Evolutionary conservation across 1,140 invertebrate genomes (phyloP), one percentile per base, ranked within the genome.

Genomic region (Brachionus paranguensis): DNA sequence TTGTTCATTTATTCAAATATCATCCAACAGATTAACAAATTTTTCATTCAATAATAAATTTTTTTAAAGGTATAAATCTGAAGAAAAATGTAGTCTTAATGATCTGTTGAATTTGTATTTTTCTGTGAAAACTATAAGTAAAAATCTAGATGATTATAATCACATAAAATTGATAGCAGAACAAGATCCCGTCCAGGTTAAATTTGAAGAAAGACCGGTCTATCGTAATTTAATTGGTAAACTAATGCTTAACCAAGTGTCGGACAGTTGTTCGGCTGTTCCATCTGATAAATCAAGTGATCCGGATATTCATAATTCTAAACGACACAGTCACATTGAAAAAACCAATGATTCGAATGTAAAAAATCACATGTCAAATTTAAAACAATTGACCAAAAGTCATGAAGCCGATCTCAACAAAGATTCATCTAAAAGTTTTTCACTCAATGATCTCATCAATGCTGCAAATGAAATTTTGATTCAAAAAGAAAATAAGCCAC

Each of bases 61-160:
- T 78, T 41, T 55, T 43, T 7, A 47, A 17, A 81, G 78, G 41
- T 81, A 24, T 20, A 81, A 81, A 68, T 68, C 53, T 11, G 53
- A 81, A 41, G 78, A 81, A 64, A 81, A 81, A 64, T 81, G 78
- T 14, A 81, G 78, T 27, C 41, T 81, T 12, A 64, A 64, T 47
- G 78, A 81, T 33, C 41, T 81, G 53, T 37, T 81, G 10, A 60
- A 64, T 64, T 24, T 81, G 1, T 81, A 81, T 81, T 81, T 64
- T 81, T 64, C 78, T 7, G 78, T 81, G 17, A 81, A 81, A 47
- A 43, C 37, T 3, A 81, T 81, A n/a, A 81, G 24, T 20, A 60
- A 81, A 68, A 81, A 29, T 64, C 12, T 81, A 14, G 64, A 81
- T 60, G 53, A 81, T 41, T 81, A 45, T 33, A 55, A 81, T 45